Evolutionary conservation across 2,113 vertebrate genomes (phyloP), one percentile per base, ranked within the genome.

Genomic region (Riparia riparia): DNA sequence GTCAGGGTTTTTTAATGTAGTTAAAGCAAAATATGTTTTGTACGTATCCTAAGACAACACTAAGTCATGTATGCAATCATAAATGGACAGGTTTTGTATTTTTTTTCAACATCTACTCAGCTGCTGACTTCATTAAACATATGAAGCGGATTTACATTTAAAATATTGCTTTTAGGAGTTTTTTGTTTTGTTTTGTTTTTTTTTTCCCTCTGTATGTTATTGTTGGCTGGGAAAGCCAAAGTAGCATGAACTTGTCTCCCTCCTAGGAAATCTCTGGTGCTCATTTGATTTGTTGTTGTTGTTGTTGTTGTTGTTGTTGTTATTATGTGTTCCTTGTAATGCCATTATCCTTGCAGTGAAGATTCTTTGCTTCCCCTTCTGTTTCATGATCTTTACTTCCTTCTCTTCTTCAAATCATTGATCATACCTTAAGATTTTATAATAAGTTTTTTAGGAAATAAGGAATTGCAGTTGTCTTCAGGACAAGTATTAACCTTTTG

Each of bases 281-380:
- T 25, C 8, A 37, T 86, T 37, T n/a, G n/a, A n/a, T n/a, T n/a
- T n/a, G n/a, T n/a, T n/a, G n/a, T n/a, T n/a, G n/a, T n/a, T n/a
- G n/a, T n/a, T n/a, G n/a, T n/a, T n/a, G n/a, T n/a, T n/a, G n/a
- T n/a, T n/a, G n/a, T n/a, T n/a, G n/a, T n/a, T n/a, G n/a, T n/a
- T n/a, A n/a, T n/a, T n/a, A n/a, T n/a, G n/a, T 49, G 8, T 72
- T 82, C 21, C 12, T 32, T 50, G 5, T 2, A 2, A 53, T 58
- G 6, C 19, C 0, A 0, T 69, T 77, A 56, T 39, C 20, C 60
- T 56, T 60, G 5, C 6, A 78, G 4, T 6, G 14, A 78, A 89
- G 34, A 37, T 50, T 60, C 21, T 51, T 57, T 81, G 3, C 21
- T 57, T 65, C 12, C 10, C 17, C 13, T 86, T 21, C 37, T 42